Evolutionary conservation across 2,797 vertebrate genomes (phyloP).

Genomic region (Phyllotis vaccarum): DNA sequence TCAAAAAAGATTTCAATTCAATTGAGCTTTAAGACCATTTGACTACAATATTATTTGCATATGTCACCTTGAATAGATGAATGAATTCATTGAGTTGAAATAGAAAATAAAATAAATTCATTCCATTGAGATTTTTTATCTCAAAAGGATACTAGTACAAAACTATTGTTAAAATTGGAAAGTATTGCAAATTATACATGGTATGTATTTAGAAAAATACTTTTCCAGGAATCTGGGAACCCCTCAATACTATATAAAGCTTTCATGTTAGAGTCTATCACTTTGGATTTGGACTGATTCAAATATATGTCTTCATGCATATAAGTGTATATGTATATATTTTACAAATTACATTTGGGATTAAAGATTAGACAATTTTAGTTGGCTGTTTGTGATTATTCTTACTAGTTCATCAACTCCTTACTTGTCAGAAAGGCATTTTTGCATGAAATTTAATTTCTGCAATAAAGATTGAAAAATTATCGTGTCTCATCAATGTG

Average conservation of each 20-base stretch:
- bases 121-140: conserved; percentile 34
- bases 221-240: not conserved
- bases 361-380: conserved; percentile 60
- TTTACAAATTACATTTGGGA: conserved; percentile 62
- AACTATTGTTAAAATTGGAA: conserved; percentile 6
- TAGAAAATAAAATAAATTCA: conserved; percentile 43
- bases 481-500: conserved; percentile 74
- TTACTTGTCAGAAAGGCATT: conserved; percentile 75
- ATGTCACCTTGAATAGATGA: conserved; percentile 34
- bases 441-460: conserved; percentile 84
- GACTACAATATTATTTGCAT: conserved; percentile 8
- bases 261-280: not conserved
- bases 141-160: conserved; percentile 45
- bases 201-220: conserved; percentile 20
- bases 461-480: conserved; percentile 77
- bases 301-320: not conserved
- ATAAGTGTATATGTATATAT: not conserved
- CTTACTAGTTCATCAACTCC: conserved; percentile 75
- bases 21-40: not conserved
- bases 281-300: conserved; percentile 41
- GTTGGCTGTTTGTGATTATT: conserved; percentile 71
- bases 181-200: not conserved
- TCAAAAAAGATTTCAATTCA: conserved; percentile 58
- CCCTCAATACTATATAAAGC: not conserved
- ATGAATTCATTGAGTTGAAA: conserved; percentile 44